Percentiles rank a stretch among this genome's conserved stretches.
Evolutionary conservation across 2,797 vertebrate species (phyloP).

Genomic region (Tenualosa thibaudeaui): DNA sequence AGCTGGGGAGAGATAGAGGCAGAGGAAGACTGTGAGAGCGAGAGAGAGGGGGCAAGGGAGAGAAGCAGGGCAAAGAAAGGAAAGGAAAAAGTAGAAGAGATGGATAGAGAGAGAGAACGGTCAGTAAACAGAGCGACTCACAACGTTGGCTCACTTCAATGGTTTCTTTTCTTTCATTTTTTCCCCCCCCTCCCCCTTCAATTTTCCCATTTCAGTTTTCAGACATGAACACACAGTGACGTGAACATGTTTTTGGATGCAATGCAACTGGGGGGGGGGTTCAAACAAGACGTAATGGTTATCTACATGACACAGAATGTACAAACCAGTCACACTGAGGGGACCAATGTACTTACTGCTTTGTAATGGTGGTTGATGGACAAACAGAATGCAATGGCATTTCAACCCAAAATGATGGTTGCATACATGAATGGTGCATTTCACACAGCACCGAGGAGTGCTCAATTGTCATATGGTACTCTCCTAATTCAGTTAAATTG

Average conservation of each 20-base stretch:
- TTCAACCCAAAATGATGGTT: neutral
- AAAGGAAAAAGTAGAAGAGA: constrained; percentile 52
- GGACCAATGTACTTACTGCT: constrained; percentile 5
- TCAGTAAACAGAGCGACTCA: constrained; percentile 50
- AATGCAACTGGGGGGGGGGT: neutral
- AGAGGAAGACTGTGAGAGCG: constrained; percentile 76
- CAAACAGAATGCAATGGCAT: constrained; percentile 14
- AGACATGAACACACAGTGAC: neutral
- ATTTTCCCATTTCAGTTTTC: neutral
- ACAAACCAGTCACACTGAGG: neutral
- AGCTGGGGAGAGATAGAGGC: constrained; percentile 83
- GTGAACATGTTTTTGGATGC: neutral
- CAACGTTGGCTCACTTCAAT: constrained; percentile 18
- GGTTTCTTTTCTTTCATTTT: neutral
- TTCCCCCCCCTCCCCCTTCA: neutral
- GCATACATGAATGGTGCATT: neutral
- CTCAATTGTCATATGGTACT: neutral
- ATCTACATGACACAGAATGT: neutral
- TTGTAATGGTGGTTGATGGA: constrained; percentile 6
- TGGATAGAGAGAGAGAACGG: constrained; percentile 58
- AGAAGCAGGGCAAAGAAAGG: neutral
- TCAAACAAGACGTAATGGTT: neutral
- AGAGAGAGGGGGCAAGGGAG: constrained; percentile 58
- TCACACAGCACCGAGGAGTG: constrained; percentile 13
- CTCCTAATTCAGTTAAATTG: neutral